Evolutionary conservation across 2,113 vertebrate species (phyloP).

Genomic region (Ursus arctos): DNA sequence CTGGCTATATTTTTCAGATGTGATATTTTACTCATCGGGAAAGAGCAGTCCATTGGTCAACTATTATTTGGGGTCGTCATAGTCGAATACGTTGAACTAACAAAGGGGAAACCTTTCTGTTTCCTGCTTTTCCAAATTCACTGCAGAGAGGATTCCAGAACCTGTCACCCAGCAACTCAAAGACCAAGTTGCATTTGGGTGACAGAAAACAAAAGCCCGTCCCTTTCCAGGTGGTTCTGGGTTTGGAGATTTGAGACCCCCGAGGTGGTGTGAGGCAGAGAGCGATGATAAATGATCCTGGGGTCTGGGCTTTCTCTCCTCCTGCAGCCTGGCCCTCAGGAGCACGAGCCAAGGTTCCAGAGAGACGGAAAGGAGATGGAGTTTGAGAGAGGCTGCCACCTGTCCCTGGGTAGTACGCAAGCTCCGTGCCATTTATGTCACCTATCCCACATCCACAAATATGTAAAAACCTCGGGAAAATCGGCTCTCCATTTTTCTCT

Average conservation of each 20-base stretch:
- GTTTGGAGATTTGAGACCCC: conserved; percentile 43
- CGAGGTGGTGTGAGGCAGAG: conserved; percentile 19
- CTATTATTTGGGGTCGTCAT: background rate
- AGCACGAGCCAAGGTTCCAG: conserved; percentile 83
- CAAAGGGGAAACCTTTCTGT: background rate
- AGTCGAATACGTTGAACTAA: background rate
- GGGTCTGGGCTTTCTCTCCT: conserved; percentile 71
- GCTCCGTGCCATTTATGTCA: conserved; percentile 83
- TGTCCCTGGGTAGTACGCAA: conserved; percentile 57
- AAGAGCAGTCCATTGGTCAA: background rate
- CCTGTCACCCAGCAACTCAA: conserved; percentile 37
- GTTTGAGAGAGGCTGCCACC: conserved; percentile 80
- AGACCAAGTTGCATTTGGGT: background rate
- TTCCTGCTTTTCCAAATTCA: conserved; percentile 40
- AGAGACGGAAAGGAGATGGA: conserved; percentile 81
- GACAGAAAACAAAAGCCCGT: conserved; percentile 55
- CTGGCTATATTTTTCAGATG: background rate
- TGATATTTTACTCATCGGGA: background rate
- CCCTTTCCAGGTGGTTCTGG: conserved; percentile 51
- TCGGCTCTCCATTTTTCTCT: conserved; percentile 85
- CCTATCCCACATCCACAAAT: conserved; percentile 79
- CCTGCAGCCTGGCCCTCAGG: conserved; percentile 74
- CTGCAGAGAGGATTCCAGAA: background rate
- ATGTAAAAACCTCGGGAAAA: conserved; percentile 84
- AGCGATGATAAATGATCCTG: conserved; percentile 75